Evolutionary conservation across 1,140 invertebrate species (phyloP), one percentile per base, ranked within the genome.

Genomic region (Papilio machaon): DNA sequence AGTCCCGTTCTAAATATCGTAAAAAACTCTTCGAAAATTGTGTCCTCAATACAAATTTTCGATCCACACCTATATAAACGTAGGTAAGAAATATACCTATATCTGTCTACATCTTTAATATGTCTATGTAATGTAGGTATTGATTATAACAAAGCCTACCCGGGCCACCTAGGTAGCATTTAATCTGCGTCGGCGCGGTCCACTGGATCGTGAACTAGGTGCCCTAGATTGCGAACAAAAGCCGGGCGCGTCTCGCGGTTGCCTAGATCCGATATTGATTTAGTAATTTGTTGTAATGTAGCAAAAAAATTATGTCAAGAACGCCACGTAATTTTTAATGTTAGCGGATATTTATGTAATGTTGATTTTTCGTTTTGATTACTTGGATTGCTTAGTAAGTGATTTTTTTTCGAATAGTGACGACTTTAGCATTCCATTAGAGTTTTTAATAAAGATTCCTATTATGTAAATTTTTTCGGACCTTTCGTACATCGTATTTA

Each of bases 181-280:
- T 70, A 76, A 76, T 23, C 47, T 49, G 47, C 60, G 77, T 46
- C 77, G 60, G 58, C 77, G 60, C 77, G 38, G 13, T 46, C 23
- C n/a, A 54, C n/a, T 54, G 2, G 13, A 38, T 78, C 5, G 17
- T 38, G 58, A 79, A 79, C 77, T 79, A 23, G 77, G 77, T 67
- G 77, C 58, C 58, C 77, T 67, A 79, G 77, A 79, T 79, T 79
- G 19, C 15, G 23, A 38, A 79, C 77, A 79, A 79, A 79, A 43
- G 58, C 58, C 47, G 74, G 17, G 74, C 73, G 73, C 38, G 17
- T 30, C 46, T 76, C 74, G 43, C 47, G 17, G 46, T 30, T 30
- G 47, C 43, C 74, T 15, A 46, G 74, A 52, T 74, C 73, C 46
- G 46, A 19, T 76, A 76, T 76, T 52, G 74, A 76, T 76, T 76